Conservation (phyloP, 2,797 vertebrate genomes). For the Protonibea diacanthus region DNA sequence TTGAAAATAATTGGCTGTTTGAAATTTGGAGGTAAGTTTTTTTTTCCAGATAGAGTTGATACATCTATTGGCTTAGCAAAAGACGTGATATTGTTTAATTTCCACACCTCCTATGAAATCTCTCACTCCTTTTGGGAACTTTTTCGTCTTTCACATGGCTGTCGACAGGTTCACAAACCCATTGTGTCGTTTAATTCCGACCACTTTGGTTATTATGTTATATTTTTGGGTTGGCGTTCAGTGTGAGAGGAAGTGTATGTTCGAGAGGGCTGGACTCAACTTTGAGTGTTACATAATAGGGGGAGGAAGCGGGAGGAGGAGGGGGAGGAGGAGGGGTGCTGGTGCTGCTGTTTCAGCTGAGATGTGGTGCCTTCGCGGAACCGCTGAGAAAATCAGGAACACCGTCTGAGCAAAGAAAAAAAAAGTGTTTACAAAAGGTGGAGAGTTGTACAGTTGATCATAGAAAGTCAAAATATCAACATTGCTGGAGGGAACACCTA, state of each 20-base stretch:
- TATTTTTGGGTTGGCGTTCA: slow-evolving; percentile 15
- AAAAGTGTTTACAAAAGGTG: background rate
- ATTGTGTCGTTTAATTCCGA: background rate
- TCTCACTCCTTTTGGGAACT: background rate
- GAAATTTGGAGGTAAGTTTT: slow-evolving; percentile 50
- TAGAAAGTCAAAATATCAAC: background rate
- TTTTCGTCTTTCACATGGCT: background rate
- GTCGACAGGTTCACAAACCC: too few relatives aligned
- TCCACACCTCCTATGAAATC: background rate
- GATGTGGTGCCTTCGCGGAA: slow-evolving; percentile 50
- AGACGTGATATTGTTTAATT: background rate
- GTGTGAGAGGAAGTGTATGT: slow-evolving; percentile 61
- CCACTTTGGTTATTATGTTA: background rate
- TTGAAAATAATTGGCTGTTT: slow-evolving; percentile 5
- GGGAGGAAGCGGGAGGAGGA: background rate
- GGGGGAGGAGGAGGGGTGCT: background rate
- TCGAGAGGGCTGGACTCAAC: slow-evolving; percentile 48
- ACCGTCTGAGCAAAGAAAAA: background rate
- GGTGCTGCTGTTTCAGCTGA: slow-evolving; percentile 18
- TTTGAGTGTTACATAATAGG: slow-evolving; percentile 80
- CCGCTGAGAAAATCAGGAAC: background rate
- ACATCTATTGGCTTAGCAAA: background rate
- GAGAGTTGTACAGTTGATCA: background rate
- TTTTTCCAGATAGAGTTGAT: background rate
- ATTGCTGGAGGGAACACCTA: background rate